Base-by-base conservation (phyloP, 30 jellyfish, hydroid and myxozoan species). In the Haliclystus octoradiatus region DNA sequence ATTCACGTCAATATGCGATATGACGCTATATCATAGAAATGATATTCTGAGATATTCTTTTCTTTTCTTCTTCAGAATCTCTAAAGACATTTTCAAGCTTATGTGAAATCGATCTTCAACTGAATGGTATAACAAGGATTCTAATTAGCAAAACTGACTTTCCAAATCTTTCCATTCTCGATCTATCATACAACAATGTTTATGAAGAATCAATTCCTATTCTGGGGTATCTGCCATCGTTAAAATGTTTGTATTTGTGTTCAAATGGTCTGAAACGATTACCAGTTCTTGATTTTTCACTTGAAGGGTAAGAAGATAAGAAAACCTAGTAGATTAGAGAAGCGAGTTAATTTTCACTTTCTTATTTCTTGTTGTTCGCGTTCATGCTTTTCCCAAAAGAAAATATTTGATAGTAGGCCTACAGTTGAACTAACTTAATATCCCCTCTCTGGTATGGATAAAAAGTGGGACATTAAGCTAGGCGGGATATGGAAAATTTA, bases 1-100 rank as follows among this genome's bases (percentile, higher is more conserved):
- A n/a, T n/a, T n/a, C n/a, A n/a, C n/a, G n/a, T n/a, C n/a, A n/a
- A n/a, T n/a, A n/a, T n/a, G n/a, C n/a, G n/a, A n/a, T n/a, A n/a
- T n/a, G n/a, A n/a, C n/a, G n/a, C n/a, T n/a, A n/a, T n/a, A n/a
- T n/a, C n/a, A n/a, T n/a, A n/a, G n/a, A n/a, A n/a, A n/a, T n/a
- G n/a, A 24, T 29, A 2, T 65, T 0, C 31, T 65, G 0, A 28
- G 63, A 14, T 3, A 2, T 15, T 30, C 65, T 22, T 65, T 65
- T 33, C 49, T 33, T 60, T 33, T 62, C 52, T 62, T 12, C 22
- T 63, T 2, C 34, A 75, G 85, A 75, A 15, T 29, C 85, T 0
- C 66, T 75, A 77, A 75, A 66, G 68, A 75, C 85, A n/a, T 75
- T 75, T 50, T 78, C 85, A 14, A 57, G 67, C 5, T 65, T 75